Base-by-base conservation (phyloP, 1,140 invertebrate genomes). In the Thaumatotibia leucotreta region DNA sequence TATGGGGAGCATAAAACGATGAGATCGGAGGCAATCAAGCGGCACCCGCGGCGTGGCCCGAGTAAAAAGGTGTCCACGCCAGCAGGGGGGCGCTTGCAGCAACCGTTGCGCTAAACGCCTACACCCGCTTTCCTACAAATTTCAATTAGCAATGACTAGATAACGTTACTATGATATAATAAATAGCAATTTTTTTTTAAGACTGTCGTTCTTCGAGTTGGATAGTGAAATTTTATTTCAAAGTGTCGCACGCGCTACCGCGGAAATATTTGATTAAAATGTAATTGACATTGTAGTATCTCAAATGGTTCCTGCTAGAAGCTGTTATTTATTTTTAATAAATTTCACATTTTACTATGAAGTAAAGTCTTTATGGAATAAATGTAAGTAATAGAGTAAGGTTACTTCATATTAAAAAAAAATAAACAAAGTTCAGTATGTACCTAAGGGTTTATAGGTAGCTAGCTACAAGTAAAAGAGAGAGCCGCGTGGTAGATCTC, bases 1-100 rank as follows among this genome's bases (percentile, higher is more conserved):
- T 88, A 90, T 88, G 83, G 77, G 77, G 84, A 86, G 83, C 80
- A 86, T 90, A 86, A 88, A 88, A 85, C 86, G 88, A 88, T 86
- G 85, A 90, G 82, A 86, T 84, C 88, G 83, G 80, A 90, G 81
- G 85, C 86, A 90, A 90, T 90, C 86, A 90, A 75, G 76, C 83
- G 86, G 78, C 86, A 84, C 88, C 88, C 86, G 86, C 79, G 74
- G 88, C 74, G 86, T 82, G 74, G 72, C 73, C 76, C 77, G 67
- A 81, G 83, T 86, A 88, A 88, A 86, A 90, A 88, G 85, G 84
- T 88, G 86, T 85, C 77, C 74, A 77, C 66, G 74, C 69, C 86
- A 67, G 72, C 83, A 71, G 88, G 86, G 86, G 77, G 85, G 74
- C 79, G 58, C 71, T 68, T 70, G 75, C 65, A 65, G 72, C 82